Evolutionary conservation across 2,113 vertebrate species (phyloP), one percentile per base, ranked within the genome.

Genomic region (Zingel zingel): DNA sequence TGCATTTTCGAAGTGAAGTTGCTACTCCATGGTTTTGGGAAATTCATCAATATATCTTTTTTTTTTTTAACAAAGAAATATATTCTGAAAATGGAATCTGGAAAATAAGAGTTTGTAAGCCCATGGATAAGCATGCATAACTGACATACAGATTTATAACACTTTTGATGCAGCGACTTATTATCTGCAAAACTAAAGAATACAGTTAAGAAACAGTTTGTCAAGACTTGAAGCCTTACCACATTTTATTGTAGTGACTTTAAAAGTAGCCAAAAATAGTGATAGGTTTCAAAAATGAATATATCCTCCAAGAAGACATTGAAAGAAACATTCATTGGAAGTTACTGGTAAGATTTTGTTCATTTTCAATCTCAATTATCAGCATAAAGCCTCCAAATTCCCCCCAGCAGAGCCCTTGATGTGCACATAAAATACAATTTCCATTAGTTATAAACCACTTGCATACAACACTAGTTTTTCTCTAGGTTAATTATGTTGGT

Each of bases 401-500:
- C 33, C 15, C 51, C 65, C 56, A 67, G 68, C 56, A 61, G 36
- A 65, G 36, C 21, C 27, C 11, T 65, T 36, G 19, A 57, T 50
- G 51, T 62, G 65, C 74, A 54, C 33, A 65, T 70, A 27, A 75
- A 67, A 82, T 76, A 39, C 54, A 81, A 74, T 27, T 27, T 72
- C 58, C 68, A 62, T 80, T 74, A 82, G 12, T 50, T 58, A 39
- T 13, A 80, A 82, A 57, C 74, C 47, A 18, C 58, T 67, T 36
- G 61, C 56, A 67, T 9, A 19, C 68, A 48, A 25, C 59, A 54
- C 68, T 53, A 15, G 66, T 77, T 87, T 43, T 82, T 50, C 21
- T 18, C 2, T 11, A 56, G 82, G 82, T 77, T 83, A 81, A 81
- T 85, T 77, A 25, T 43, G 50, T 74, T 59, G 63, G 66, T 77